These are phyloP conservation scores for Catharus fuscescens DNA, from an alignment of 2,113 vertebrate species.

Conservation along the genomic window DNA sequence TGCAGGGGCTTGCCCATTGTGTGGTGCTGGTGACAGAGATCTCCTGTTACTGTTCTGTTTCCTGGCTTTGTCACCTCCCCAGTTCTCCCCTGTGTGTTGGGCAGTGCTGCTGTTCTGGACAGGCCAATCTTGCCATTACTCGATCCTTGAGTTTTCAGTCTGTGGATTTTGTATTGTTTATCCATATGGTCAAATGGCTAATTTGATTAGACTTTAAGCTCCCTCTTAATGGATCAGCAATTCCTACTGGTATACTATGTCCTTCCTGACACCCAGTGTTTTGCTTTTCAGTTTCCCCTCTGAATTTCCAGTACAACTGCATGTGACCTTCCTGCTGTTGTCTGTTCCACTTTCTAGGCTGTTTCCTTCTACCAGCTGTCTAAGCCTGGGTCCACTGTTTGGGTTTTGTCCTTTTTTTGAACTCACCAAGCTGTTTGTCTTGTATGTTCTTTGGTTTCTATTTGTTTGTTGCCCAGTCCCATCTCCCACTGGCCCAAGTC, in stretches of 20 bases:
- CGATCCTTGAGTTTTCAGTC: neutral
- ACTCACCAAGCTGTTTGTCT: fast-evolving
- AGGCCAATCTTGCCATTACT: neutral
- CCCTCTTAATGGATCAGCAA: neutral
- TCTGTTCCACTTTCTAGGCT: neutral
- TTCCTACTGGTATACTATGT: neutral
- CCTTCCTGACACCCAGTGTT: neutral
- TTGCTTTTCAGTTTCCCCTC: neutral
- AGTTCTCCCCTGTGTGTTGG: fast-evolving
- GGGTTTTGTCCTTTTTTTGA: neutral
- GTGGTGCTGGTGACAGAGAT: neutral
- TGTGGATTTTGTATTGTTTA: neutral
- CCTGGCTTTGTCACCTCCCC: neutral
- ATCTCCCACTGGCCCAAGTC: neutral
- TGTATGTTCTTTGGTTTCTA: neutral
- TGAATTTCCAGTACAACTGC: neutral
- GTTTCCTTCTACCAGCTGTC: neutral
- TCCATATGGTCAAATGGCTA: neutral
- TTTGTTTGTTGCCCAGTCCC: neutral
- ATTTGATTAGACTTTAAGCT: neutral
- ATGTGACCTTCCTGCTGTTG: neutral
- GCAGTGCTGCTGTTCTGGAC: neutral
- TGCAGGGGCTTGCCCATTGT: neutral
- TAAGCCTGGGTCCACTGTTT: neutral
- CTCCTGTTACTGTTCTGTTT: neutral